Evolutionary conservation across 2,888 invertebrate species (phyloP).

Genomic region (Ditula angustiorana): DNA sequence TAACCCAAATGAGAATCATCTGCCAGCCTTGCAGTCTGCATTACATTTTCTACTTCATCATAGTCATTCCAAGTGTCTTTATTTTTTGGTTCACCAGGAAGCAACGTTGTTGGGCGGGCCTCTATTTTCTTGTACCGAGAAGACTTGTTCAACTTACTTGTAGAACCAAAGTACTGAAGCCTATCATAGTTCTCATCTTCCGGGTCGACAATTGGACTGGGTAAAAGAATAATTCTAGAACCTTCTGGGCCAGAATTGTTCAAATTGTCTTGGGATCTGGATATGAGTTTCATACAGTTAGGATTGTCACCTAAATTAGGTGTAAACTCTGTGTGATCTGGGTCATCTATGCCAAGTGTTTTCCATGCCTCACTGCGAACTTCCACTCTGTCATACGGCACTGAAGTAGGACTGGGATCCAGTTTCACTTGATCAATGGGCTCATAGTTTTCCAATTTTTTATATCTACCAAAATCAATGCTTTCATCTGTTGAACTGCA

Average conservation of each 20-base stretch:
- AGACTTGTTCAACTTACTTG: conserved; percentile 88
- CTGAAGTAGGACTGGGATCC: conserved; percentile 72
- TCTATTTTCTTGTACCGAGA: conserved; percentile 89
- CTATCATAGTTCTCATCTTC: conserved; percentile 90
- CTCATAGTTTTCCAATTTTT: conserved; percentile 82
- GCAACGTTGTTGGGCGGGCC: conserved; percentile 84
- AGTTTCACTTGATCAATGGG: conserved; percentile 80
- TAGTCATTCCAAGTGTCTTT: conserved; percentile 89
- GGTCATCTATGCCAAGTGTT: conserved; percentile 90
- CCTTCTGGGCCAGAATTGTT: conserved; percentile 77
- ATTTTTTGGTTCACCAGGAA: conserved; percentile 71
- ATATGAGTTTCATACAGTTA: conserved; percentile 79
- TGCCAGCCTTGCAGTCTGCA: conserved; percentile 89
- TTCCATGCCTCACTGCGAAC: conserved; percentile 92
- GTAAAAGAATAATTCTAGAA: conserved; percentile 84
- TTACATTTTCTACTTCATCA: conserved; percentile 89
- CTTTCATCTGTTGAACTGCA: conserved; percentile 75
- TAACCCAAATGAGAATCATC: conserved; percentile 94
- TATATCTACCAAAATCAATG: conserved; percentile 81
- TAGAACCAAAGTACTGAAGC: conserved; percentile 92
- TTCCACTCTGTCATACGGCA: conserved; percentile 91
- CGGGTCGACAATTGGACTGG: conserved; percentile 77
- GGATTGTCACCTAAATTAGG: conserved; percentile 78
- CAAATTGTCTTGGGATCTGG: conserved; percentile 80
- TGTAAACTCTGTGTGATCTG: conserved; percentile 89